These are phyloP conservation scores for Drosophila littoralis DNA, from an alignment of 1,140 invertebrate species.

Conservation along the genomic window DNA sequence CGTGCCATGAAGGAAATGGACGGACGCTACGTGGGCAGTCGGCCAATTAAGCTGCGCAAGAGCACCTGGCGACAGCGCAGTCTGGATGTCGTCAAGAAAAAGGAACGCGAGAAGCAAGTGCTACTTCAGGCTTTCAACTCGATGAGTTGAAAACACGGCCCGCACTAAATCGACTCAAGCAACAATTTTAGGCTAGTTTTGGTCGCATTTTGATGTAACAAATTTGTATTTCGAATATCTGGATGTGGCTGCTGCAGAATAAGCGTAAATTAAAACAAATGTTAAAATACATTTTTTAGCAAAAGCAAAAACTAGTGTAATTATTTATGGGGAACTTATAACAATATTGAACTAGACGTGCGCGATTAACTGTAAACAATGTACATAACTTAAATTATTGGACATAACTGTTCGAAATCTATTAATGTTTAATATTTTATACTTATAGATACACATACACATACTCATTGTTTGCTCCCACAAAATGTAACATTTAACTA, in stretches of 20 bases:
- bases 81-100: conserved; percentile 96
- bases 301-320: conserved; percentile 27
- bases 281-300: conserved; percentile 67
- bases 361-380: not conserved
- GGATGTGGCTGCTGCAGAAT: conserved; percentile 50
- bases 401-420: not conserved
- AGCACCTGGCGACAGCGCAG: conserved; percentile 98
- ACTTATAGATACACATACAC: not conserved
- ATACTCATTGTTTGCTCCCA: conserved; percentile 19
- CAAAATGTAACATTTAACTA: conserved; percentile 7
- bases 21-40: conserved; percentile 97
- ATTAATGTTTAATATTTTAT: not conserved
- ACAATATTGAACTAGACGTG: conserved; percentile 3
- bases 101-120: conserved; percentile 95
- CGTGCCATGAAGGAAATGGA: conserved; percentile 99
- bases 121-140: conserved; percentile 88
- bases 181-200: conserved; percentile 68
- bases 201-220: conserved; percentile 63
- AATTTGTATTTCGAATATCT: conserved; percentile 55
- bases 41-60: conserved; percentile 98
- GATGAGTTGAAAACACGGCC: conserved; percentile 47
- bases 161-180: not conserved
- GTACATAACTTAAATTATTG: not conserved
- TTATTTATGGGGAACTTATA: conserved; percentile 18
- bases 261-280: conserved; percentile 39